These are phyloP conservation scores for Planococcus citri DNA, from an alignment of 1,140 invertebrate genomes.

Conservation along the genomic window DNA sequence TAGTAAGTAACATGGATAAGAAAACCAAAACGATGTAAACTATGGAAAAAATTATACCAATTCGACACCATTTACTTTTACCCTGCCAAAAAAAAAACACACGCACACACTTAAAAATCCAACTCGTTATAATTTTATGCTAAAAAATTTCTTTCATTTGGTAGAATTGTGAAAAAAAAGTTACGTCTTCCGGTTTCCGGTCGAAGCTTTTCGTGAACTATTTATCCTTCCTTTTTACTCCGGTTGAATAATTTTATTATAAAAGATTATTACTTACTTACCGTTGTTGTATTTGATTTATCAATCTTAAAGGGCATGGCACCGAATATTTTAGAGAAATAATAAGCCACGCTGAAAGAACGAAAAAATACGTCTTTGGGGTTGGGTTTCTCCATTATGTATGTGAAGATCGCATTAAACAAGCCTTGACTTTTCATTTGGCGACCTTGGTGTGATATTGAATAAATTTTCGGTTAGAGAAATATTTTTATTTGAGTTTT, in stretches of 20 bases:
- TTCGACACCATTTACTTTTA: not conserved
- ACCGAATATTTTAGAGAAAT: slow-evolving; percentile 23
- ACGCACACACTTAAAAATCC: no score
- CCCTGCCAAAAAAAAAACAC: not conserved
- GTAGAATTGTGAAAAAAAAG: no score
- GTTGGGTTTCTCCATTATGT: no score
- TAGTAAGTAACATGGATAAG: not conserved
- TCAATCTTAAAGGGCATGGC: slow-evolving; percentile 22
- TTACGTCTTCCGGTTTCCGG: not conserved
- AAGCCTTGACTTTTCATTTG: not conserved
- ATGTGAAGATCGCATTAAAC: no score
- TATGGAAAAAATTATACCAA: not conserved
- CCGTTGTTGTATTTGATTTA: slow-evolving; percentile 8
- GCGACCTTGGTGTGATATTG: not conserved
- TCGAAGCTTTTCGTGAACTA: no score
- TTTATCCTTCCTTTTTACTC: no score
- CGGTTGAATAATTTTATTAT: no score
- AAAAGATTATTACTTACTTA: not conserved
- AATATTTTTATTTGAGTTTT: slow-evolving; percentile 11
- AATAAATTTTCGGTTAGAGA: not conserved
- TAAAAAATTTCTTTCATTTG: no score
- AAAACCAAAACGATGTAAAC: slow-evolving; percentile 7
- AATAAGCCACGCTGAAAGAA: slow-evolving; percentile 20
- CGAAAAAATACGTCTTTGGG: slow-evolving; percentile 10
- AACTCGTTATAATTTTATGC: no score